phyloP scores from a whole-genome alignment of 2,888 invertebrate species.

The Halictus quadricinctus region DNA sequence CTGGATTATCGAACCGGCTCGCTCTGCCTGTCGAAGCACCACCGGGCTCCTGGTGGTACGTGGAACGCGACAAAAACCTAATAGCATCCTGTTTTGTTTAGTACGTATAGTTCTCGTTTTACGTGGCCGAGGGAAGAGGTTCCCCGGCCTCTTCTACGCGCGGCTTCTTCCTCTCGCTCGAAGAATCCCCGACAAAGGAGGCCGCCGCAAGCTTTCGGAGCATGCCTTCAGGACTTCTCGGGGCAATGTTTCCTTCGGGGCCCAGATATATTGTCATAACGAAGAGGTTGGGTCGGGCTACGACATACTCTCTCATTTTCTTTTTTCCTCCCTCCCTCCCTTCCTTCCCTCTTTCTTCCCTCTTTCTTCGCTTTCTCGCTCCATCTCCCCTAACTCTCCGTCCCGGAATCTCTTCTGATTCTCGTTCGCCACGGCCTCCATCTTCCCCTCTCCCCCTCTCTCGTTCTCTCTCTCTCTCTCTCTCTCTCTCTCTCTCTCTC shows the following conservation, averaged over 20 bases:
- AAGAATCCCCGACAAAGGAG: slow-evolving; percentile 80
- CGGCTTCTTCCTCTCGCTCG: slow-evolving; percentile 71
- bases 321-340: slow-evolving; percentile 12
- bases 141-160: slow-evolving; percentile 49
- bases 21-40: background rate
- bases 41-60: slow-evolving; percentile 6
- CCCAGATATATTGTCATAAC: slow-evolving; percentile 71
- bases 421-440: slow-evolving; percentile 10
- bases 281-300: slow-evolving; percentile 56
- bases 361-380: slow-evolving; percentile 12
- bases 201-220: slow-evolving; percentile 71
- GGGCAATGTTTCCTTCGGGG: slow-evolving; percentile 71
- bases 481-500: background rate
- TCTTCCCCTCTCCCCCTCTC: background rate
- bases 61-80: slow-evolving; percentile 62
- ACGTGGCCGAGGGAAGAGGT: slow-evolving; percentile 24
- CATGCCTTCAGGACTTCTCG: slow-evolving; percentile 71
- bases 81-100: slow-evolving; percentile 69
- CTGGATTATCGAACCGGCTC: slow-evolving; percentile 15
- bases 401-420: slow-evolving; percentile 6
- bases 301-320: slow-evolving; percentile 52
- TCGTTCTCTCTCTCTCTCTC: background rate
- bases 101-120: slow-evolving; percentile 63
- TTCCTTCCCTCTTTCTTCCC: background rate
- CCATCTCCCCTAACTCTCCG: slow-evolving; percentile 5